Evolutionary conservation across 1,140 invertebrate species (phyloP).

Genomic region (Dendrolimus punctatus): DNA sequence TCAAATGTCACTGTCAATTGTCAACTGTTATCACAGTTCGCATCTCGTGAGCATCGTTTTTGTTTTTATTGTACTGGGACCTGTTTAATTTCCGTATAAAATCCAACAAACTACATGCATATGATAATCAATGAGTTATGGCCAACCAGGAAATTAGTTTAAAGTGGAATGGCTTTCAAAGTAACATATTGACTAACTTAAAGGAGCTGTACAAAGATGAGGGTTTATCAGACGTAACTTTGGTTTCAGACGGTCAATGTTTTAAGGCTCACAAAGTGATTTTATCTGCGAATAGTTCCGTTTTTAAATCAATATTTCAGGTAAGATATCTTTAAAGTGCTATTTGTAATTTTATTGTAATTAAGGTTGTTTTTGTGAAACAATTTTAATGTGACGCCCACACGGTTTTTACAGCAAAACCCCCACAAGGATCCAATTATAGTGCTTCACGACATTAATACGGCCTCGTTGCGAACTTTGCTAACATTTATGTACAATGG

Average conservation of each 20-base stretch:
- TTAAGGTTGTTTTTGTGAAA: conserved; percentile 4
- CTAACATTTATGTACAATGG: conserved; percentile 79
- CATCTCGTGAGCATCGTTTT: no score
- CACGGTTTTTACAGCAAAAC: conserved; percentile 73
- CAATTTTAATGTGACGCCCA: conserved; percentile 34
- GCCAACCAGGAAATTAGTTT: conserved; percentile 75
- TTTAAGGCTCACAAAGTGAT: conserved; percentile 82
- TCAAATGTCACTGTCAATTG: no score
- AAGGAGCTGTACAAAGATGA: conserved; percentile 78
- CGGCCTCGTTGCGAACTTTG: conserved; percentile 73
- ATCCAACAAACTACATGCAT: no score
- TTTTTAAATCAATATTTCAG: conserved; percentile 80
- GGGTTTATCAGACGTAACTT: conserved; percentile 79
- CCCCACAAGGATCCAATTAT: conserved; percentile 79
- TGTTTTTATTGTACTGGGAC: no score
- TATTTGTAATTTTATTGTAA: conserved; percentile 3
- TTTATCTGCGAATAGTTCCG: conserved; percentile 80
- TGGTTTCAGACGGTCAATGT: conserved; percentile 79
- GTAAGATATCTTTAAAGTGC: conserved; percentile 38
- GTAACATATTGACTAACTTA: conserved; percentile 76
- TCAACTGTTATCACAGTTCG: no score
- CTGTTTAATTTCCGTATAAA: no score
- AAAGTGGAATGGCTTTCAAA: conserved; percentile 79
- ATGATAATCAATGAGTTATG: conserved; percentile 31
- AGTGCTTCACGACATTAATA: conserved; percentile 78